Evolutionary conservation across 2,888 invertebrate species (phyloP).

Genomic region (Cremastinae sp.): DNA sequence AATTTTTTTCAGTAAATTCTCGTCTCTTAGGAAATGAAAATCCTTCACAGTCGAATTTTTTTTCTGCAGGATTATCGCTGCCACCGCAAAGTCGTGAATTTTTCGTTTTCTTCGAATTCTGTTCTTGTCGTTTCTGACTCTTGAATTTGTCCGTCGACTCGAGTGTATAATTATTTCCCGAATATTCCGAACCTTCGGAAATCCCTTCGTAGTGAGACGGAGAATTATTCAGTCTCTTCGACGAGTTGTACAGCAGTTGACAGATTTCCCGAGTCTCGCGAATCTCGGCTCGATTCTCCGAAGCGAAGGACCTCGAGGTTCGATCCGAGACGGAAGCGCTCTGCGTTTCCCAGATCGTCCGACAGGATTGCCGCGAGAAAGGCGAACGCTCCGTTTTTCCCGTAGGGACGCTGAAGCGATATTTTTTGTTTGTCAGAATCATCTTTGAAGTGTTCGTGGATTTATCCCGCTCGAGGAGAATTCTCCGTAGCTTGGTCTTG

Average conservation of each 20-base stretch:
- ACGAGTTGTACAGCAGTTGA: conserved; percentile 23
- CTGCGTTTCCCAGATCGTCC: conserved; percentile 52
- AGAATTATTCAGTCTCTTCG: neutral
- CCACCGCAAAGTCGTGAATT: conserved; percentile 48
- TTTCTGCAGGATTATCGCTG: conserved; percentile 33
- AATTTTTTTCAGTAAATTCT: neutral
- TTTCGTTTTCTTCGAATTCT: neutral
- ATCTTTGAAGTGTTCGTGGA: conserved; percentile 64
- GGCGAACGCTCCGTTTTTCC: conserved; percentile 53
- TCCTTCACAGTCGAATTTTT: neutral
- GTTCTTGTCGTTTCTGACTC: neutral
- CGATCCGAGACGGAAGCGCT: conserved; percentile 39
- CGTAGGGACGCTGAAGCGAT: conserved; percentile 60
- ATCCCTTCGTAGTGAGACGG: conserved; percentile 2
- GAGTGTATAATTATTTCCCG: neutral
- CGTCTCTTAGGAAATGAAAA: neutral
- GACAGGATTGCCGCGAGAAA: conserved; percentile 27
- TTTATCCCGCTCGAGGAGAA: conserved; percentile 64
- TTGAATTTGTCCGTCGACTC: conserved; percentile 17
- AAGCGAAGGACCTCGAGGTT: conserved; percentile 28
- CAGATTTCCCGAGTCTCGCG: conserved; percentile 4
- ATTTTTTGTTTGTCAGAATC: conserved; percentile 59
- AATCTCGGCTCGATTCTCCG: neutral
- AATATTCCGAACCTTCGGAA: conserved; percentile 11
- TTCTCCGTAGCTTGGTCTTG: conserved; percentile 64